These are phyloP conservation scores for Microchirus variegatus DNA, from an alignment of 2,797 vertebrate genomes.

Conservation along the genomic window DNA sequence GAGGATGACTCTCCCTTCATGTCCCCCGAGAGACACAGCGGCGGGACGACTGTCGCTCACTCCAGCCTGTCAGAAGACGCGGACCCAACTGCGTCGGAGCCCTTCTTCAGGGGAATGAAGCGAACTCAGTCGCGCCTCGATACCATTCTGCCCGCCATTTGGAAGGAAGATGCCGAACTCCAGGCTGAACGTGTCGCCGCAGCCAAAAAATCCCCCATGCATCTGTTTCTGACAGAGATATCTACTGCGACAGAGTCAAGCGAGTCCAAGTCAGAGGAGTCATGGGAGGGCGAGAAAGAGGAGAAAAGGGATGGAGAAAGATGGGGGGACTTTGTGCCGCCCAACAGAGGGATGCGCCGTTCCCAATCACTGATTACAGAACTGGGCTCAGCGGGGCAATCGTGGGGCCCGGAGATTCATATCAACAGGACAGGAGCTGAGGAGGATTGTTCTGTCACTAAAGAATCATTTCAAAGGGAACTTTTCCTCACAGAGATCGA, in stretches of 20 bases:
- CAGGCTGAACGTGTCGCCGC: constrained; percentile 76
- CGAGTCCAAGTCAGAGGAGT: constrained; percentile 69
- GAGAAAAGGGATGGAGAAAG: constrained; percentile 63
- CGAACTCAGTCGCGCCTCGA: constrained; percentile 86
- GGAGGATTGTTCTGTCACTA: constrained; percentile 44
- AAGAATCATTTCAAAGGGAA: constrained; percentile 75
- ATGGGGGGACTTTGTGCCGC: constrained; percentile 68
- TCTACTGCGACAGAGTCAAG: constrained; percentile 71
- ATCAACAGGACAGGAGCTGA: constrained; percentile 46
- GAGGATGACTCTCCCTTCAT: constrained; percentile 83
- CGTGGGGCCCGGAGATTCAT: constrained; percentile 66
- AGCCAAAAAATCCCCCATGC: constrained; percentile 84
- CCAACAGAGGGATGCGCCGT: constrained; percentile 79
- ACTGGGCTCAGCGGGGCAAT: constrained; percentile 72
- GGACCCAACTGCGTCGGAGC: constrained; percentile 72
- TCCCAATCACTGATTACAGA: constrained; percentile 82
- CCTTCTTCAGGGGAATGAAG: constrained; percentile 84
- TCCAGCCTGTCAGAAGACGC: constrained; percentile 79
- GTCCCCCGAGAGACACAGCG: constrained; percentile 74
- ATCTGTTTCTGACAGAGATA: constrained; percentile 86
- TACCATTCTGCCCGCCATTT: constrained; percentile 84
- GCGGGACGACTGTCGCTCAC: constrained; percentile 70
- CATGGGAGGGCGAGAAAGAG: constrained; percentile 64
- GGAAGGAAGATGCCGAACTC: constrained; percentile 85
- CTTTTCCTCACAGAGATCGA: constrained; percentile 86